Conservation (phyloP, 2,797 vertebrate species). For the Australoheros facetus region DNA sequence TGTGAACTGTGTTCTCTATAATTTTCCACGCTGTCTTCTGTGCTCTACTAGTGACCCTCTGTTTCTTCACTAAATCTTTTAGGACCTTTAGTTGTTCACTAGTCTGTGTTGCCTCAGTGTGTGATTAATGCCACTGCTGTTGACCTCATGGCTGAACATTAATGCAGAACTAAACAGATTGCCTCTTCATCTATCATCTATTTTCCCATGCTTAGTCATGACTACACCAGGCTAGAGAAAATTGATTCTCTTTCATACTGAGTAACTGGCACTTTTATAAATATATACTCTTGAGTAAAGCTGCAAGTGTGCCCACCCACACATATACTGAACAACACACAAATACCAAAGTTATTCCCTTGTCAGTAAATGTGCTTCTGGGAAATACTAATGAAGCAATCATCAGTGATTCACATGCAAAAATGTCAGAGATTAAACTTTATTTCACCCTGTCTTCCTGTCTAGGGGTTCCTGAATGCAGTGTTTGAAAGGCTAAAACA, state of each 20-base stretch:
- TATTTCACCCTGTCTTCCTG: constrained; percentile 62
- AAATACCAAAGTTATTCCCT: constrained; percentile 23
- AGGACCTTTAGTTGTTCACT: constrained; percentile 9
- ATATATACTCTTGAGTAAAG: constrained; percentile 37
- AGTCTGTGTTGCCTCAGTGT: constrained; percentile 14
- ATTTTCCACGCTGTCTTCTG: constrained; percentile 11
- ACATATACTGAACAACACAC: not conserved
- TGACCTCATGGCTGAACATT: constrained; percentile 64
- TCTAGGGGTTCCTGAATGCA: constrained; percentile 91
- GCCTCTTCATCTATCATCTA: constrained; percentile 64
- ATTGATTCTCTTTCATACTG: constrained; percentile 53
- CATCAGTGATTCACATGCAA: constrained; percentile 43
- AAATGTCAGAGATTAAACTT: constrained; percentile 57
- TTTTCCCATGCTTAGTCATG: constrained; percentile 44
- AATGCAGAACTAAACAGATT: constrained; percentile 63
- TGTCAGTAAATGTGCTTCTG: constrained; percentile 33
- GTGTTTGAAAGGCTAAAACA: constrained; percentile 94
- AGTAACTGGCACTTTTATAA: constrained; percentile 48
- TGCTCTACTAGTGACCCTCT: constrained; percentile 8
- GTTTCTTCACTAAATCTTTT: constrained; percentile 18
- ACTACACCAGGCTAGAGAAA: constrained; percentile 41
- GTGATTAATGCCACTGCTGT: constrained; percentile 61
- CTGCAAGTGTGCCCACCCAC: constrained; percentile 9
- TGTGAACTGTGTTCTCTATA: constrained; percentile 19
- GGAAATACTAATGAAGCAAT: constrained; percentile 41